Conservation (phyloP, 2,113 vertebrate species). For the Hoplias malabaricus region DNA sequence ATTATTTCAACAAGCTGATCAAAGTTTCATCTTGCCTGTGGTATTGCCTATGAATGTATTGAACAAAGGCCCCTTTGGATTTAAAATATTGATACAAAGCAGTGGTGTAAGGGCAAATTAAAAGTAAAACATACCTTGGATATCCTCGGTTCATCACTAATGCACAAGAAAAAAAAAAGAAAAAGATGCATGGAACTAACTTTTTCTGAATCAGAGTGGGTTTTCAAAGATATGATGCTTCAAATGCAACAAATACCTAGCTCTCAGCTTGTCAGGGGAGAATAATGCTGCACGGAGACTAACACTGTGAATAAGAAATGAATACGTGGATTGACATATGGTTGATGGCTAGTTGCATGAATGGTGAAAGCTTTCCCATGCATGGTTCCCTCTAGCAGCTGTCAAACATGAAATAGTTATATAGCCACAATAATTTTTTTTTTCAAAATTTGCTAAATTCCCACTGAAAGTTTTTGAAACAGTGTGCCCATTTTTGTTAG, state of each 20-base stretch:
- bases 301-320: background rate
- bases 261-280: background rate
- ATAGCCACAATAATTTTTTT: too few species aligned
- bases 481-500: too few species aligned
- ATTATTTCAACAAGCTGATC: constrained; percentile 44
- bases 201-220: background rate
- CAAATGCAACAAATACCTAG: constrained; percentile 4
- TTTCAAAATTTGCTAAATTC: too few species aligned
- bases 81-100: constrained; percentile 47
- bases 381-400: too few species aligned
- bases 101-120: constrained; percentile 44
- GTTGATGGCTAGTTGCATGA: too few species aligned
- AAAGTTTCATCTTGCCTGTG: constrained; percentile 48
- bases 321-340: background rate
- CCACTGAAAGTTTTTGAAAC: too few species aligned
- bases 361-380: too few species aligned
- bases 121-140: constrained; percentile 38
- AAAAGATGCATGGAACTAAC: constrained; percentile 18
- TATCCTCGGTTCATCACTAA: constrained; percentile 45
- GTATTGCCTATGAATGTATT: constrained; percentile 47
- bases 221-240: background rate
- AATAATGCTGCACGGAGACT: background rate
- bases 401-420: too few species aligned
- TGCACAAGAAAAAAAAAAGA: constrained; percentile 6
- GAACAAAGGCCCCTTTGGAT: constrained; percentile 38